Conservation (phyloP, 2,797 vertebrate species). For the Varecia variegata region DNA sequence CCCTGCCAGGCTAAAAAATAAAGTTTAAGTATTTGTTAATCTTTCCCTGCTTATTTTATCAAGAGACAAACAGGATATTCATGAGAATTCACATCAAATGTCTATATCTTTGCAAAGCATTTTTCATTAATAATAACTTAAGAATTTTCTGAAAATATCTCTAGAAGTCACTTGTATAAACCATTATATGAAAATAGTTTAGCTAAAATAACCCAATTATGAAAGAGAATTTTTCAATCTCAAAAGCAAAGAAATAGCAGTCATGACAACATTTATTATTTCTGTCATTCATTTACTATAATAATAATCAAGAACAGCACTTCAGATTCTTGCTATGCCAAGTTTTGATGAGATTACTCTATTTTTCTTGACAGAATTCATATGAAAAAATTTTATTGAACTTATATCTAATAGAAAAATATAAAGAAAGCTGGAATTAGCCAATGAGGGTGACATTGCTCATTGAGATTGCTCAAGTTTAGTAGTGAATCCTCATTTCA, state of each 20-base stretch:
- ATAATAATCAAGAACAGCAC: neutral
- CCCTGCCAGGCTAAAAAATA: neutral
- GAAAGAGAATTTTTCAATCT: constrained; percentile 36
- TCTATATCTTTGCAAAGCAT: neutral
- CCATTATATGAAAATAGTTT: constrained; percentile 26
- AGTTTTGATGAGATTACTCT: constrained; percentile 27
- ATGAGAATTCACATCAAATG: neutral
- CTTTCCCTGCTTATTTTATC: neutral
- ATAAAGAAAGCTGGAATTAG: neutral
- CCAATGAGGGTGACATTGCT: neutral
- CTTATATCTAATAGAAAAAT: neutral
- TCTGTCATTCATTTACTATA: constrained; percentile 42
- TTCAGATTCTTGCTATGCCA: constrained; percentile 23
- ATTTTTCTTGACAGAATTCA: constrained; percentile 36
- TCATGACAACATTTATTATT: constrained; percentile 26
- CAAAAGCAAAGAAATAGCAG: constrained; percentile 9
- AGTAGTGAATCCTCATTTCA: neutral
- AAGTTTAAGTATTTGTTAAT: neutral
- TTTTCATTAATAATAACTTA: constrained; percentile 41
- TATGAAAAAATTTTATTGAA: constrained; percentile 22
- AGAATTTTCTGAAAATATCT: constrained; percentile 17
- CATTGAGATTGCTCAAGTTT: neutral
- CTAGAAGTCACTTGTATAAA: neutral
- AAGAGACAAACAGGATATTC: neutral
- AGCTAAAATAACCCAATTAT: constrained; percentile 48